Base-by-base conservation (phyloP, 2,888 invertebrate genomes). In the Scaptomyza flava region DNA sequence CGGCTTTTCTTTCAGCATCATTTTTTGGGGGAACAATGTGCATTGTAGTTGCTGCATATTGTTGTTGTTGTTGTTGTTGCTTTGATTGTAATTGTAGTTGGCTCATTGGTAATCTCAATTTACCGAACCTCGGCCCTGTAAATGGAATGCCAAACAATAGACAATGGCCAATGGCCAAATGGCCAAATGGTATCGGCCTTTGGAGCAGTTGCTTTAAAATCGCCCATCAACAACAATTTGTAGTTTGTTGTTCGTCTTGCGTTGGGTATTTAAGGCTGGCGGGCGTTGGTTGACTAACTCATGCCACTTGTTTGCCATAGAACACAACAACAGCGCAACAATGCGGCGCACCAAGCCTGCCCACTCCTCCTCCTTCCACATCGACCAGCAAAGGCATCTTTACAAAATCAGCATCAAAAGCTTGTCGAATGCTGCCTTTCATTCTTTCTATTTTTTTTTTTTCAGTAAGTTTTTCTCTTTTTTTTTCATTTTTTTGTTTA, bases 401-500 rank as follows among this genome's bases (percentile, higher is more conserved):
- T 85, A 79, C 77, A 82, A 87, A 82, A 82, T 85, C 87, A 81
- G 85, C 82, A 85, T 82, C 82, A 82, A 82, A 87, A 81, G 82
- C 84, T 77, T 70, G 82, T 82, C 87, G 82, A 85, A 82, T 81
- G 82, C 34, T 58, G 59, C n/a, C n/a, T 30, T 38, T 30, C 42
- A 50, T 11, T 45, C 47, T 43, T 36, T 20, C 36, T 27, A 38
- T 51, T 36, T 41, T 41, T 41, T 51, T 36, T 41, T 41, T 41
- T 41, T 17, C 17, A 14, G 14, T 41, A 41, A 41, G 17, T 38
- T 27, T 46, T 30, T 50, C 23, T 38, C 12, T 27, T 17, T 46
- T 30, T 50, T 30, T 38, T 14, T 27, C 17, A 42, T 33, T 31
- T 72, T 85, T 70, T 84, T 85, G 68, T 84, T 87, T 81, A 68